Base-by-base conservation (phyloP, 2,113 vertebrate species). In the Cryptomyrus ogoouensis region DNA sequence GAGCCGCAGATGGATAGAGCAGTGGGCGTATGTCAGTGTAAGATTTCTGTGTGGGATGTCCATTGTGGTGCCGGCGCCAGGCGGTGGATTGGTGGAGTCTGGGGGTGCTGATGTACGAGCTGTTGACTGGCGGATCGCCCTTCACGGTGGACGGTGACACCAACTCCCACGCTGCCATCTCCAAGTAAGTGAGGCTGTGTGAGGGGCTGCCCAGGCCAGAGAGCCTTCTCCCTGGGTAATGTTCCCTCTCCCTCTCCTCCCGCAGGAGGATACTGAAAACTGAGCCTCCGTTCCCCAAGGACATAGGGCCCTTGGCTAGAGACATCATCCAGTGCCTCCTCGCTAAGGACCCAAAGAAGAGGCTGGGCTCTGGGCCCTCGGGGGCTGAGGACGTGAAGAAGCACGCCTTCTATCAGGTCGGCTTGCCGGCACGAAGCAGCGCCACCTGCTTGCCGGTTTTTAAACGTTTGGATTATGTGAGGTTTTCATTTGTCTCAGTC, bases 1-100 rank as follows among this genome's bases (percentile, higher is more conserved):
- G 7, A 83, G 31, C 21, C 21, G 42, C 83, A 84, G 42, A 84
- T 21, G 44, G 21, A 1, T 21, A 9, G 27, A 31, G 27, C n/a
- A 42, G 85, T n/a, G 19, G 50, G 50, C 0, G 5, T 87, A 39
- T 5, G 8, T 70, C 24, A 9, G 27, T 62, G 52, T 53, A 89
- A 87, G 86, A 47, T 89, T 56, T 91, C 89, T 88, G 90, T 49
- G n/a, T 47, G 27, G 56, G 19, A 66, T 62, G n/a, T 62, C 1
- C 8, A 3, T 35, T 70, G 39, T 50, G 50, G 87, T 91, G 27
- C 62, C 31, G 50, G 8, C 35, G 15, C 31, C 93, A 99, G 98
- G 98, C 98, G 47, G 98, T 99, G 94, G 98, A 99, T 95, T 99
- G 98, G 98, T 99, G 98, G 98, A 99, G 98, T 93, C 95, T 99